Percentiles rank a stretch among this genome's conserved stretches.
Conservation (phyloP, 1,140 invertebrate genomes). For the Phenacoccus solenopsis region DNA sequence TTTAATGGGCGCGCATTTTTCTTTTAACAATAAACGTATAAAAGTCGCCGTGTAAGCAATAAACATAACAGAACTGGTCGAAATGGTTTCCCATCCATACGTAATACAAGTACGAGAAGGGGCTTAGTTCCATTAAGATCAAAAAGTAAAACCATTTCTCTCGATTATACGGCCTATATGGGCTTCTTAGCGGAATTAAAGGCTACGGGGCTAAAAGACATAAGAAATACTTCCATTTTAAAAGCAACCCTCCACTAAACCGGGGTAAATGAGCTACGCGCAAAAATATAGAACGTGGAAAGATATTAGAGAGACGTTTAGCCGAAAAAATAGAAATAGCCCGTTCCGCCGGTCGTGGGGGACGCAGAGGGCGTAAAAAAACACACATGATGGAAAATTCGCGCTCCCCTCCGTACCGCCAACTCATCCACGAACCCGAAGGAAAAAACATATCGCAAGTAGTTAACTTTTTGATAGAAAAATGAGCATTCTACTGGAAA, state of each 20-base stretch:
- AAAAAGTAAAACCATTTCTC: conserved; percentile 17
- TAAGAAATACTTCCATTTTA: conserved; percentile 14
- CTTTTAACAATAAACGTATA: conserved; percentile 14
- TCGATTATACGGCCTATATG: conserved; percentile 11
- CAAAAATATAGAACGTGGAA: conserved; percentile 16
- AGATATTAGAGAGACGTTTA: conserved; percentile 17
- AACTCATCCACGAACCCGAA: neutral
- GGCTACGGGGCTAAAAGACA: neutral
- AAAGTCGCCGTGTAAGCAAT: conserved; percentile 14
- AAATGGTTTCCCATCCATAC: conserved; percentile 11
- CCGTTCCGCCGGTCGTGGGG: neutral
- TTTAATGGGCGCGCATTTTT: conserved; percentile 14
- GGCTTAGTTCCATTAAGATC: conserved; percentile 13
- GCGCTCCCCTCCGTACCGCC: neutral
- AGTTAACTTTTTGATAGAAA: neutral
- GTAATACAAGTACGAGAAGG: neutral
- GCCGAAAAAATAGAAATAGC: conserved; percentile 1
- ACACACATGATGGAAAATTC: neutral
- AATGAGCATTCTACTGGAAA: neutral
- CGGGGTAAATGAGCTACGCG: conserved; percentile 9
- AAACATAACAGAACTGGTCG: conserved; percentile 10
- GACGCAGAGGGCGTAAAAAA: neutral
- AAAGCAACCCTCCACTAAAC: neutral
- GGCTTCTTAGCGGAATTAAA: neutral
- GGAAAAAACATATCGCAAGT: neutral